Conservation (phyloP, 2,888 invertebrate genomes). For the Trachelus tabidus region DNA sequence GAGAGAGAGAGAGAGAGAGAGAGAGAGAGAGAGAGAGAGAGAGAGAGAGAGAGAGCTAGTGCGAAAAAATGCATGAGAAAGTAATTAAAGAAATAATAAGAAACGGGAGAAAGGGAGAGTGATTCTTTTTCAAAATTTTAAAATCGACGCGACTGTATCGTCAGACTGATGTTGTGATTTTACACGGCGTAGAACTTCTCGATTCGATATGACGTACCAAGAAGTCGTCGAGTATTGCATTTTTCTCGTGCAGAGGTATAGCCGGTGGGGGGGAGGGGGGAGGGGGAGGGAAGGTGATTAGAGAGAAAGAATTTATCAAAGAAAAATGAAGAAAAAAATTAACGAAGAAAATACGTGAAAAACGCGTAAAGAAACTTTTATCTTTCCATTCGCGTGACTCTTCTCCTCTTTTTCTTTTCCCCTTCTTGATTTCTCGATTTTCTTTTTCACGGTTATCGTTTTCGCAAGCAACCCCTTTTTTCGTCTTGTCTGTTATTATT, state of each 20-base stretch:
- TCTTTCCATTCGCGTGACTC: conserved; percentile 2
- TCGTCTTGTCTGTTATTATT: conserved; percentile 14
- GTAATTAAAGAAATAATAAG: background rate
- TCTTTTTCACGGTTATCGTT: conserved; percentile 2
- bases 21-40: no score
- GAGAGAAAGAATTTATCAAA: background rate
- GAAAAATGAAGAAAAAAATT: background rate
- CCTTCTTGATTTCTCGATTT: conserved; percentile 2
- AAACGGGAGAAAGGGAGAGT: conserved; percentile 32
- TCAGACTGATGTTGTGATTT: conserved; percentile 55
- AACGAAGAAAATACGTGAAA: no score
- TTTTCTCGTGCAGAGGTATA: background rate
- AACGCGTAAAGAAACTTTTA: background rate
- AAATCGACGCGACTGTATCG: conserved; percentile 35
- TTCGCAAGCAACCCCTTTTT: background rate
- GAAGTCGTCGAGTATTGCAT: conserved; percentile 11
- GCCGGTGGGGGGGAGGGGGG: background rate
- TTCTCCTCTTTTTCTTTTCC: conserved; percentile 12
- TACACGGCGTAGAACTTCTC: conserved; percentile 33
- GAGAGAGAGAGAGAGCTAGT: background rate
- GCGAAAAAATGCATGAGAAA: background rate
- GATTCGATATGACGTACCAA: conserved; percentile 15
- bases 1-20: no score
- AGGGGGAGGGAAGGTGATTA: background rate
- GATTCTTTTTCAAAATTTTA: conserved; percentile 48